Base-by-base conservation (phyloP, 2,797 vertebrate species). In the Callimico goeldii region DNA sequence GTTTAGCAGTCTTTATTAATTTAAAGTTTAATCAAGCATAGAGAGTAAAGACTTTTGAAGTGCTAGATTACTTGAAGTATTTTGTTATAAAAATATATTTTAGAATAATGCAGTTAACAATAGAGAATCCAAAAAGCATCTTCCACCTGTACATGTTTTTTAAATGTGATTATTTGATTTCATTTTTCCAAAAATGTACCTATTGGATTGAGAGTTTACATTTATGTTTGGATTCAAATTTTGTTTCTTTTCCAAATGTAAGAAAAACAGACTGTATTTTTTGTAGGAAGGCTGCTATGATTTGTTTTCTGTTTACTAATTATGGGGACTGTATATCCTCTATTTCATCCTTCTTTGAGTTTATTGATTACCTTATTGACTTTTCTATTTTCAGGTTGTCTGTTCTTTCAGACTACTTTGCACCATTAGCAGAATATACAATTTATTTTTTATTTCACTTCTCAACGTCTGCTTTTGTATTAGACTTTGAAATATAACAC, bases 341-440 rank as follows among this genome's bases (percentile, higher is more conserved):
- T 83, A 22, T 97, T 97, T 97, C 52, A 96, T 94, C 70, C 33
- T 98, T 95, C 97, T 96, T 91, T 88, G 72, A 92, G 58, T 92
- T 61, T 98, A 98, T 96, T 96, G 96, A 98, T 98, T 97, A 79
- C 73, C 93, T 1, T 81, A 98, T 98, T 0, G n/a, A 98, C 93
- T 87, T 97, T 97, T 75, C 76, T 97, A 64, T 95, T 98, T 96
- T 94, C 86, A 97, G 52, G 39, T 3, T 97, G 28, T 88, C 96
- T 98, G 90, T 55, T 88, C 39, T 95, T 98, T 97, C 86, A 64
- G 57, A 86, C n/a, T 91, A 91, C 50, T 97, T 97, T 98, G 70
- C 83, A 93, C 72, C 83, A 97, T 46, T 97, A 96, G 90, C 30
- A 95, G 24, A 97, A 97, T 50, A 28, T 91, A 36, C 28, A 85